Conservation (phyloP, 2,797 vertebrate genomes). For the Siniperca undulata region DNA sequence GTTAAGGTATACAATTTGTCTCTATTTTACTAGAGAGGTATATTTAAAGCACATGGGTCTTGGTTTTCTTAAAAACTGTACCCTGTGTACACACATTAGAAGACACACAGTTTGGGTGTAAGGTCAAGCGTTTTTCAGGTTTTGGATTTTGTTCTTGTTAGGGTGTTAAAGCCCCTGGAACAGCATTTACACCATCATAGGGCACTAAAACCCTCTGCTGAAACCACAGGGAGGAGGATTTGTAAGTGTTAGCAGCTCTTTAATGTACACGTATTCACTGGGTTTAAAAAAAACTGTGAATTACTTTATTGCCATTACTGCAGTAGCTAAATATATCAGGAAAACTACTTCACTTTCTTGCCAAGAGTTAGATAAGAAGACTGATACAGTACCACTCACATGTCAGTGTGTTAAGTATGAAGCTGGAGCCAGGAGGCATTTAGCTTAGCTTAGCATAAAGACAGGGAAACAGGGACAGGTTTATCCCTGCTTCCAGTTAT, state of each 20-base stretch:
- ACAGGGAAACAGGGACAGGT: no score
- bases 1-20: constrained; percentile 69
- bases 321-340: background rate
- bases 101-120: constrained; percentile 2
- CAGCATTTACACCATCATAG: constrained; percentile 11
- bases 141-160: constrained; percentile 30
- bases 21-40: constrained; percentile 42
- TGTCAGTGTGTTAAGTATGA: background rate
- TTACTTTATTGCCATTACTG: background rate
- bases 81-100: constrained; percentile 2
- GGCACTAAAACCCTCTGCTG: background rate
- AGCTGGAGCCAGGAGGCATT: background rate
- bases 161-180: constrained; percentile 14
- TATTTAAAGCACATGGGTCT: constrained; percentile 48
- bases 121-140: background rate
- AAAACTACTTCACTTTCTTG: background rate
- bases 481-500: background rate
- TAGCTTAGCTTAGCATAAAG: background rate
- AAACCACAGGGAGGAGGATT: constrained; percentile 6
- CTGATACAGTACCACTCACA: background rate
- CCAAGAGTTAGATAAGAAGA: background rate
- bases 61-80: constrained; percentile 30
- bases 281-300: background rate
- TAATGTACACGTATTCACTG: background rate
- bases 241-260: constrained; percentile 8